These are phyloP conservation scores for Falco cherrug DNA, from an alignment of 2,797 vertebrate genomes.

Conservation along the genomic window DNA sequence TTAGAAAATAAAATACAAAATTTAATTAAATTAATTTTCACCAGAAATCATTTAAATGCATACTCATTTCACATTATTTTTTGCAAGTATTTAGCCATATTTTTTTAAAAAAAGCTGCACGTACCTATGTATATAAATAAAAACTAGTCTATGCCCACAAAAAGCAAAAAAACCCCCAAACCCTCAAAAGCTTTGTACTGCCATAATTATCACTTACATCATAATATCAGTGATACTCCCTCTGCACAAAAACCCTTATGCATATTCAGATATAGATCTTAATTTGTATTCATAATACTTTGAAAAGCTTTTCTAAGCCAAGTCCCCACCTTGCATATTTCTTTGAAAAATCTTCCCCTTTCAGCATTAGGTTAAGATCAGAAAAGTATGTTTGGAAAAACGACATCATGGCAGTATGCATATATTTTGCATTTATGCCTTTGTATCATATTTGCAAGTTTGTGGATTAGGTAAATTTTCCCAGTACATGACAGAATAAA, in stretches of 20 bases:
- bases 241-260: background rate
- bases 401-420: background rate
- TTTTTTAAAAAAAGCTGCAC: background rate
- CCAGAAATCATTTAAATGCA: background rate
- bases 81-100: background rate
- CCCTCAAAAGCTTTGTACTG: background rate
- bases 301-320: constrained; percentile 38
- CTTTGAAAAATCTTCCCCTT: constrained; percentile 48
- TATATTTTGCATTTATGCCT: background rate
- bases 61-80: background rate
- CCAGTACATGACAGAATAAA: background rate
- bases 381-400: constrained; percentile 20
- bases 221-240: background rate
- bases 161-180: background rate
- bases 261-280: constrained; percentile 37
- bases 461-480: background rate
- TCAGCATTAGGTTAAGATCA: constrained; percentile 53
- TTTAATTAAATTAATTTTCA: background rate
- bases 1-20: background rate
- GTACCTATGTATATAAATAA: background rate
- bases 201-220: background rate
- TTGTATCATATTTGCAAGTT: background rate
- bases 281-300: constrained; percentile 46
- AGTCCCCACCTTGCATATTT: background rate
- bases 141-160: background rate